Evolutionary conservation across 2,888 invertebrate species (phyloP).

Genomic region (Gastracanthus pulcherrimus): DNA sequence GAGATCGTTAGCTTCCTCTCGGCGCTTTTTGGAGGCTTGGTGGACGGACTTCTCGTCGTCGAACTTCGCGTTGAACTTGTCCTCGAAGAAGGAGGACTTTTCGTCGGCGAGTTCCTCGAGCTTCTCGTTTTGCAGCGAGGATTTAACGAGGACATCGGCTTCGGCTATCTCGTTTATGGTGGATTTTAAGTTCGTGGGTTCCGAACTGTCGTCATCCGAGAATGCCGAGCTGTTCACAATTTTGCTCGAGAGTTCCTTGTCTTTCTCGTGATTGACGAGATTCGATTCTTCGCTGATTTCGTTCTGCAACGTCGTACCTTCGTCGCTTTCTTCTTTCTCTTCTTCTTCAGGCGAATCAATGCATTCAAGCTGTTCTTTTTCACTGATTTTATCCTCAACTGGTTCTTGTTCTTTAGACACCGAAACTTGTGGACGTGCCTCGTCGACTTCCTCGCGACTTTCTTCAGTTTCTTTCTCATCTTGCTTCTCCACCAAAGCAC

Average conservation of each 20-base stretch:
- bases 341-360: background rate
- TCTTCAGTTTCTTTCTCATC: background rate
- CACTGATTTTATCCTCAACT: background rate
- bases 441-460: background rate
- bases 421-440: background rate
- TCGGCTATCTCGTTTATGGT: background rate
- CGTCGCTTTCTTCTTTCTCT: background rate
- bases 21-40: conserved; percentile 42
- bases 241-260: background rate
- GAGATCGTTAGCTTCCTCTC: conserved; percentile 46
- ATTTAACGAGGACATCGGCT: conserved; percentile 11
- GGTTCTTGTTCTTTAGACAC: background rate
- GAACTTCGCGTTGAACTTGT: conserved; percentile 24
- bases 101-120: background rate
- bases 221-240: conserved; percentile 18
- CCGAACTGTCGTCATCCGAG: background rate
- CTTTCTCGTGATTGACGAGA: conserved; percentile 25
- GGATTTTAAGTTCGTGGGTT: background rate
- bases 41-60: conserved; percentile 2
- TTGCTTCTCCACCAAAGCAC: background rate
- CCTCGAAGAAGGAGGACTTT: background rate
- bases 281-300: background rate
- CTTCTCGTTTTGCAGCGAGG: conserved; percentile 7
- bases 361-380: background rate
- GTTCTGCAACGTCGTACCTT: background rate